Conservation (phyloP, 2,888 invertebrate species). For the Nudaria mundana region DNA sequence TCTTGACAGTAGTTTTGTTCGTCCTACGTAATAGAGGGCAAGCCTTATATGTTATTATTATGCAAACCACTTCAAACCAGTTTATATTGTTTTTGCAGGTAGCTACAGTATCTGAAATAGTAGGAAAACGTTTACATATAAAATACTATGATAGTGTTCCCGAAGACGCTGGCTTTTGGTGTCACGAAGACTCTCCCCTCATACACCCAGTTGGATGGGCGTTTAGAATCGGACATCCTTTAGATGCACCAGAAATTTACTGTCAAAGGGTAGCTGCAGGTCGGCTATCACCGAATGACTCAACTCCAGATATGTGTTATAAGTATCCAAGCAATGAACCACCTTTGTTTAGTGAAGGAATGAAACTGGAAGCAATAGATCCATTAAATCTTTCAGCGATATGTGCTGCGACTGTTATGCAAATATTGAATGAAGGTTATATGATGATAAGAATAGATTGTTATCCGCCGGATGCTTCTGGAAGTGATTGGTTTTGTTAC, state of each 20-base stretch:
- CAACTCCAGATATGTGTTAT: constrained; percentile 89
- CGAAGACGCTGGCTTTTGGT: constrained; percentile 96
- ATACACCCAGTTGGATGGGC: constrained; percentile 99
- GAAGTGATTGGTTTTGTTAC: constrained; percentile 98
- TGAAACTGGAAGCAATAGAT: constrained; percentile 99
- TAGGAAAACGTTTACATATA: constrained; percentile 95
- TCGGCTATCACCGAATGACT: constrained; percentile 87
- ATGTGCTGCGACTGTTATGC: constrained; percentile 97
- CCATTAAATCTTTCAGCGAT: constrained; percentile 96
- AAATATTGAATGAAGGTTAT: constrained; percentile 94
- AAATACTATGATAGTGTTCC: constrained; percentile 92
- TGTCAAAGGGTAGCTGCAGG: constrained; percentile 87
- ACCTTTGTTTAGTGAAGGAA: constrained; percentile 88
- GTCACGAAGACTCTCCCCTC: constrained; percentile 96
- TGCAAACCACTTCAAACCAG: too few relatives aligned
- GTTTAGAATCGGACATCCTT: constrained; percentile 91
- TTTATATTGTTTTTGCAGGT: constrained; percentile 80
- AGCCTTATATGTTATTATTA: too few relatives aligned
- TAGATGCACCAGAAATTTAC: constrained; percentile 92
- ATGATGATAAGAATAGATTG: constrained; percentile 98
- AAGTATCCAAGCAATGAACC: constrained; percentile 79
- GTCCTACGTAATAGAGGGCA: too few relatives aligned
- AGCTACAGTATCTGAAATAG: constrained; percentile 93
- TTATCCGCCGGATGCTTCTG: constrained; percentile 90
- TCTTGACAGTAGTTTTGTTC: too few relatives aligned